Percentiles rank a stretch among this genome's conserved stretches.
Conservation (phyloP, 2,113 vertebrate species). For the Hypocryptadius cinnamomeus region DNA sequence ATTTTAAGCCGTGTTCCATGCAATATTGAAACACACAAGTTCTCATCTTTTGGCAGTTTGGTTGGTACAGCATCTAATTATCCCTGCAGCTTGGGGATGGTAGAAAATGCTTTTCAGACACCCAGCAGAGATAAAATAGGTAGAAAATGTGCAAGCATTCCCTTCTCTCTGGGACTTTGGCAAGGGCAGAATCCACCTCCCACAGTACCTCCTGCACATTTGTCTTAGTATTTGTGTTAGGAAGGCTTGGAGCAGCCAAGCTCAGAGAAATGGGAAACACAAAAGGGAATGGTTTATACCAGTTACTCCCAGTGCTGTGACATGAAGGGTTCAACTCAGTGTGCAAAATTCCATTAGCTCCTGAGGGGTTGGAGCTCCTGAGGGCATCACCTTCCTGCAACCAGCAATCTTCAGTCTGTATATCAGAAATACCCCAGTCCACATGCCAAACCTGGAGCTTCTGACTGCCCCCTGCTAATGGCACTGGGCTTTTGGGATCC, state of each 20-base stretch:
- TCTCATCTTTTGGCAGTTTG: neutral
- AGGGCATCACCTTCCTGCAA: neutral
- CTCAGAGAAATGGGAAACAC: neutral
- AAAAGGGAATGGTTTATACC: neutral
- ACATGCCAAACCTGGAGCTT: neutral
- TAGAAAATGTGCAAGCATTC: neutral
- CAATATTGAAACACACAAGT: neutral
- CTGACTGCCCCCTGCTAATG: neutral
- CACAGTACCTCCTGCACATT: neutral
- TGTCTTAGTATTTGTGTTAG: neutral
- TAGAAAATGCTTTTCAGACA: neutral
- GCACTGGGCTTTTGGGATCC: neutral
- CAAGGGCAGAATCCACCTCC: neutral
- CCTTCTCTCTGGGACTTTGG: neutral
- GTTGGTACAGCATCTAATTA: conserved; percentile 13
- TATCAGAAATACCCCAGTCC: neutral
- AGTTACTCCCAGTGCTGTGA: neutral
- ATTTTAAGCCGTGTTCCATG: neutral
- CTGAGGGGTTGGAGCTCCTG: neutral
- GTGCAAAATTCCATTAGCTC: neutral
- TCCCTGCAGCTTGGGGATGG: neutral
- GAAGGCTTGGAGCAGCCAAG: neutral
- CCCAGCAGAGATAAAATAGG: neutral
- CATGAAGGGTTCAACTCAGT: neutral
- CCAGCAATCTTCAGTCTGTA: neutral